Conservation (phyloP, 2,797 vertebrate species). For the Amazonetta brasiliensis region DNA sequence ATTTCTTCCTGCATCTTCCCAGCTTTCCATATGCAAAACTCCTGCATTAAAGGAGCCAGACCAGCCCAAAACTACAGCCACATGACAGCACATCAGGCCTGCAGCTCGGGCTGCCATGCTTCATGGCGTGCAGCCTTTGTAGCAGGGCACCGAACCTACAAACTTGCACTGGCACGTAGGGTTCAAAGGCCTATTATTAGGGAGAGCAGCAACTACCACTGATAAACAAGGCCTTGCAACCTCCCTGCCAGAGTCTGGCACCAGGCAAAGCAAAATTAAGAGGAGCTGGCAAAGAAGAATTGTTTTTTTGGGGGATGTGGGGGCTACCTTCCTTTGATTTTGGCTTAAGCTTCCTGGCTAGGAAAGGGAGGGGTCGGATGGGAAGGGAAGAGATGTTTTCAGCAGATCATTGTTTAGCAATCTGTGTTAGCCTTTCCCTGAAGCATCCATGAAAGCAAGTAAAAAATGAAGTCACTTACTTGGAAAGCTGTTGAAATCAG, state of each 20-base stretch:
- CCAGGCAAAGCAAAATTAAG: neutral
- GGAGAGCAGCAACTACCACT: neutral
- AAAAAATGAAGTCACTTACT: slow-evolving; percentile 53
- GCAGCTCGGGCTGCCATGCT: accelerated
- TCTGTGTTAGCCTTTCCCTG: neutral
- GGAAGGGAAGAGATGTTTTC: neutral
- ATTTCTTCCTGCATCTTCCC: neutral
- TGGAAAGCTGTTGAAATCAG: neutral
- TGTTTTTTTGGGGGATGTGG: too few species aligned
- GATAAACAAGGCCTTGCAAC: neutral
- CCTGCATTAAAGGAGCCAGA: neutral
- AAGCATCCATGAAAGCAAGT: neutral
- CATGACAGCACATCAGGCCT: neutral
- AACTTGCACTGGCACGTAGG: neutral
- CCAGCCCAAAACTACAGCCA: neutral
- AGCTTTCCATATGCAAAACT: slow-evolving; percentile 22
- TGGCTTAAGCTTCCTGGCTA: neutral
- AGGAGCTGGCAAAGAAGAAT: neutral
- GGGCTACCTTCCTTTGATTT: neutral
- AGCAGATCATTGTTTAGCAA: neutral
- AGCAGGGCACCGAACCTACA: neutral
- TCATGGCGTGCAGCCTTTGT: neutral
- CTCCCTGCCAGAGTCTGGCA: neutral
- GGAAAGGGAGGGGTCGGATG: neutral
- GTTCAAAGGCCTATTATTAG: neutral